Conservation (phyloP, 2,797 vertebrate genomes). For the Galagoides demidoff region DNA sequence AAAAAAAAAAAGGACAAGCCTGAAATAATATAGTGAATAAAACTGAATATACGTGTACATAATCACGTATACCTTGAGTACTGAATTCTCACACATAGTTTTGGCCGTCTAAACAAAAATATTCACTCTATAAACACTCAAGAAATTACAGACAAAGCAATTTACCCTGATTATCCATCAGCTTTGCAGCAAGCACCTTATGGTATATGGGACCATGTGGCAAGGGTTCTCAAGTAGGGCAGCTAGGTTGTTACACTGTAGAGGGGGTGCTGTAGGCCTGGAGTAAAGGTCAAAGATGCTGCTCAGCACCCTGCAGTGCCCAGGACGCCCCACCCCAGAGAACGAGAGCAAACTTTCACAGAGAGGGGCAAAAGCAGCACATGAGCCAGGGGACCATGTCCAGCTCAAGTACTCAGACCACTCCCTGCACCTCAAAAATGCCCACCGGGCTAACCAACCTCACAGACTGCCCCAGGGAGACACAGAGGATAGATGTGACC, state of each 20-base stretch:
- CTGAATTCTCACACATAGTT: background rate
- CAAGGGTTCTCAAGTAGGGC: background rate
- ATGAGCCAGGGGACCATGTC: too few species aligned
- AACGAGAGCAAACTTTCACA: background rate
- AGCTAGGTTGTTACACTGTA: background rate
- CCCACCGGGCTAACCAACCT: background rate
- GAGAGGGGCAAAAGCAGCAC: background rate
- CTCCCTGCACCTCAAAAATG: background rate
- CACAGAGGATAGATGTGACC: accelerated
- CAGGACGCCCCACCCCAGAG: background rate
- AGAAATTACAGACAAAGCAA: background rate
- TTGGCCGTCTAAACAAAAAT: background rate
- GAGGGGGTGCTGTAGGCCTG: too few species aligned
- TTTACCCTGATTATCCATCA: accelerated
- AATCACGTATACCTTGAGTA: accelerated
- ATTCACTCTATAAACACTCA: background rate
- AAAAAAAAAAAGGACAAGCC: background rate
- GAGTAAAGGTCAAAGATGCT: background rate
- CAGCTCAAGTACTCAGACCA: background rate
- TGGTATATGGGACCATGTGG: accelerated
- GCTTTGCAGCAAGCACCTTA: accelerated
- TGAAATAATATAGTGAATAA: background rate
- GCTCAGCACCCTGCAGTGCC: background rate
- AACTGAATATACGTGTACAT: accelerated
- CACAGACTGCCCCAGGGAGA: background rate